Percentiles rank a stretch among this genome's conserved stretches.
These are phyloP conservation scores for Napeogenes sylphis DNA, from an alignment of 2,888 invertebrate species.

Conservation along the genomic window DNA sequence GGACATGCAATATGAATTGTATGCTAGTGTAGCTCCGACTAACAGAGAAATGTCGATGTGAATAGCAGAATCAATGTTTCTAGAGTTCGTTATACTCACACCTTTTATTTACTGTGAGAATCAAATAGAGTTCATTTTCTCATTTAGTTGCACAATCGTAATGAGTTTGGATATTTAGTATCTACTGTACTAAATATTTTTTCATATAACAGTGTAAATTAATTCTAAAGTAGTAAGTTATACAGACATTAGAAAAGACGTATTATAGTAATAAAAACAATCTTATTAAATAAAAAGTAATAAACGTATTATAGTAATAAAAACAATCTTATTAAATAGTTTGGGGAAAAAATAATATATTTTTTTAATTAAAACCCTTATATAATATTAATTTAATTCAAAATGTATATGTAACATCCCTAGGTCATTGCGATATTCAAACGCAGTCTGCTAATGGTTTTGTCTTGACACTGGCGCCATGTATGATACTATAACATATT, in stretches of 20 bases:
- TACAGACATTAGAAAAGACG: no score
- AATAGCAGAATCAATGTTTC: slow-evolving; percentile 47
- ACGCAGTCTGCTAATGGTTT: slow-evolving; percentile 45
- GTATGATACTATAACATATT: slow-evolving; percentile 25
- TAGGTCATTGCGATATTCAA: slow-evolving; percentile 42
- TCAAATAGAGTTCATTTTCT: slow-evolving; percentile 34
- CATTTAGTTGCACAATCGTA: slow-evolving; percentile 30
- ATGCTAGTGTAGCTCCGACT: slow-evolving; percentile 44
- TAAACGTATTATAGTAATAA: no score
- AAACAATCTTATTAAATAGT: no score
- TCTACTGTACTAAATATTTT: no score
- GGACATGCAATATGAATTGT: slow-evolving; percentile 72
- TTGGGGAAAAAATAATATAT: no score
- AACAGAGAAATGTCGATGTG: slow-evolving; percentile 44
- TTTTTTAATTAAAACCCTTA: no score
- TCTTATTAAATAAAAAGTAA: no score
- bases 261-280: no score
- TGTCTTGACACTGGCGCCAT: slow-evolving; percentile 52
- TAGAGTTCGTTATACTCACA: slow-evolving; percentile 46
- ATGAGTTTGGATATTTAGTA: slow-evolving; percentile 1
- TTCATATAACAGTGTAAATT: no score
- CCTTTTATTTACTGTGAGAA: slow-evolving; percentile 49
- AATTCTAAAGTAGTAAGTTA: no score
- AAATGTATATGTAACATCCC: slow-evolving; percentile 37
- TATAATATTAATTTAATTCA: no score